Conservation (phyloP, 2,113 vertebrate species). For the Gnathonemus echidnorhynchus region DNA sequence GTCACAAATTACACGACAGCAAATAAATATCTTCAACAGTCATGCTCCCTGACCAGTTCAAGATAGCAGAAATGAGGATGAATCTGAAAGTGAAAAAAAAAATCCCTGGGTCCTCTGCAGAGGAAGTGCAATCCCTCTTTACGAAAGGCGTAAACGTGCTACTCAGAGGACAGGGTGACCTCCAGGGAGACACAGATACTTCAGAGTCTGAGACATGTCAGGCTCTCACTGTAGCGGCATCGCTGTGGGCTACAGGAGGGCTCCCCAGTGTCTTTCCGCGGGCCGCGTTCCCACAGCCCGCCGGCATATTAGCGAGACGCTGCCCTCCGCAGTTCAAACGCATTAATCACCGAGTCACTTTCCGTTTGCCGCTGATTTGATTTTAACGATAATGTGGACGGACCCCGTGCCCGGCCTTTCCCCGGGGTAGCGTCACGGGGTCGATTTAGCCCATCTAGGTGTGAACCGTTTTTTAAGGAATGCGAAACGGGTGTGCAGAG, state of each 20-base stretch:
- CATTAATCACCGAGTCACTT: not conserved
- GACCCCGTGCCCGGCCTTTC: not conserved
- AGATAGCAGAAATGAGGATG: slow-evolving; percentile 9
- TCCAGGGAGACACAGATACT: not conserved
- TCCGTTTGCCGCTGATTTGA: not conserved
- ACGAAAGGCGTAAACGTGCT: not conserved
- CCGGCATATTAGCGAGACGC: not conserved
- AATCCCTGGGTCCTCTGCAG: not conserved
- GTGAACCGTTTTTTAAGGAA: not conserved
- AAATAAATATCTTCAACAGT: not conserved
- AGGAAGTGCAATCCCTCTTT: not conserved
- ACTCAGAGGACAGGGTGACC: not conserved
- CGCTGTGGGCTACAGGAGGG: not conserved
- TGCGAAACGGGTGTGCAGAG: not conserved
- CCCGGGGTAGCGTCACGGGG: not conserved
- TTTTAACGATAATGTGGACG: not conserved
- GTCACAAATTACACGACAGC: slow-evolving; percentile 22
- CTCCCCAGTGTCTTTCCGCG: not conserved
- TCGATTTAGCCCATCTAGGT: not conserved
- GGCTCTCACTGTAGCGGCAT: not conserved
- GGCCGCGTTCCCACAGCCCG: not conserved
- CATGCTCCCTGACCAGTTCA: not conserved
- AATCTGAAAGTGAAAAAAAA: slow-evolving; percentile 1
- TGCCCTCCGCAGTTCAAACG: not conserved
- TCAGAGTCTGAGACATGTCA: not conserved